phyloP scores from a whole-genome alignment of 1,140 invertebrate genomes.

The Anoplophora glabripennis region DNA sequence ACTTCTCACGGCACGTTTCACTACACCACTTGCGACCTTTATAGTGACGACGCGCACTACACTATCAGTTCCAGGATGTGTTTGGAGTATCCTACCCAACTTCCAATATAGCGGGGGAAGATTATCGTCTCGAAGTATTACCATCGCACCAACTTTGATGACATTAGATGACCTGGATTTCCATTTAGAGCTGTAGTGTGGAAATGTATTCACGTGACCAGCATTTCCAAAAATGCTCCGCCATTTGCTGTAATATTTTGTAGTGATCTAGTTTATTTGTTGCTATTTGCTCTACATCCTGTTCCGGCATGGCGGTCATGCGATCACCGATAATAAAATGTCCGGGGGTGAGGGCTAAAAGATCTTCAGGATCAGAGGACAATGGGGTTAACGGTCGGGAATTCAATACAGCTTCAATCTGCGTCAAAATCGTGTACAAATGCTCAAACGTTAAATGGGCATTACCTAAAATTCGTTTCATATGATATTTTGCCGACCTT shows the following conservation, averaged over 20 bases:
- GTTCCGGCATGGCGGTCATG: not conserved
- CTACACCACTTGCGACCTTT: not conserved
- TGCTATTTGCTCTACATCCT: not conserved
- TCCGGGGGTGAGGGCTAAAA: not conserved
- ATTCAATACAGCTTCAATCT: not conserved
- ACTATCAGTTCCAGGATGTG: constrained; percentile 25
- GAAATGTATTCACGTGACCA: not conserved
- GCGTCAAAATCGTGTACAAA: constrained; percentile 3
- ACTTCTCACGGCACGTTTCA: constrained; percentile 3
- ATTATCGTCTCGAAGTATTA: constrained; percentile 31
- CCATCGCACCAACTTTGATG: constrained; percentile 24
- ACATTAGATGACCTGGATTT: too few species aligned
- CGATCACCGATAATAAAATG: not conserved
- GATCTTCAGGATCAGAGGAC: not conserved
- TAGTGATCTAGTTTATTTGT: not conserved
- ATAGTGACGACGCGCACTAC: constrained; percentile 14
- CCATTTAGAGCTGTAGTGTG: too few species aligned
- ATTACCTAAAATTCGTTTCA: not conserved
- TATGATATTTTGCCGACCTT: not conserved
- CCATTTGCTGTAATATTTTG: not conserved
- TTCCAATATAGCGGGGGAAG: constrained; percentile 28
- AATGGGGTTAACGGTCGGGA: not conserved
- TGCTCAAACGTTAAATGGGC: not conserved
- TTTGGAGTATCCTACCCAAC: constrained; percentile 45
- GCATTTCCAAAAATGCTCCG: not conserved